Conservation (phyloP, 2,888 invertebrate species). For the Lacanobia oleracea region DNA sequence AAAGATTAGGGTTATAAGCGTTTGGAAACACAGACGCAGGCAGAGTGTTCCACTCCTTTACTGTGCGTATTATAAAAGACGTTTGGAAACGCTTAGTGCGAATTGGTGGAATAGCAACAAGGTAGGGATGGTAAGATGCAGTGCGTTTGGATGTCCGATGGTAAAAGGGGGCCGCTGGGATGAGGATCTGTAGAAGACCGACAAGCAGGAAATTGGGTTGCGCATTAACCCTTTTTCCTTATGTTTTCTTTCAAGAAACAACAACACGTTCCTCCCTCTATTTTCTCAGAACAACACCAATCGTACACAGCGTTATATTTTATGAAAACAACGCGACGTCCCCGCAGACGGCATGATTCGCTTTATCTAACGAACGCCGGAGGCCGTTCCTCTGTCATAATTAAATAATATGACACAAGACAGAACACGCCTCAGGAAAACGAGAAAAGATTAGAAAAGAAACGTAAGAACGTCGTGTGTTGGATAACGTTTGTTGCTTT, state of each 20-base stretch:
- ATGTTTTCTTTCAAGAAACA: background rate
- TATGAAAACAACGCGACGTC: slow-evolving; percentile 46
- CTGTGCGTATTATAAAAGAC: no score
- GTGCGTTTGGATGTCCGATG: no score
- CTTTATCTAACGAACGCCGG: slow-evolving; percentile 73
- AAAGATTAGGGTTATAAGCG: no score
- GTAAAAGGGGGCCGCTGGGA: no score
- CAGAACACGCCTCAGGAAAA: slow-evolving; percentile 57
- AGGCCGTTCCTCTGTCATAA: slow-evolving; percentile 67
- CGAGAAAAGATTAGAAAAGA: slow-evolving; percentile 50
- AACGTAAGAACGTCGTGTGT: slow-evolving; percentile 19
- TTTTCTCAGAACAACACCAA: slow-evolving; percentile 13
- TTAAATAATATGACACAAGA: slow-evolving; percentile 73
- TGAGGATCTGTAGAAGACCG: no score
- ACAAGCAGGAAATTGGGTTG: no score
- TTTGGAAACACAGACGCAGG: no score
- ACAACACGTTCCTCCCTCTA: background rate
- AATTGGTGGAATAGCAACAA: no score
- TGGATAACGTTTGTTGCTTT: background rate
- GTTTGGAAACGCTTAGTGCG: no score
- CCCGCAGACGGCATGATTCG: slow-evolving; percentile 67
- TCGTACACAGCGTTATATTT: slow-evolving; percentile 43
- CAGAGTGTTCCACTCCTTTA: no score
- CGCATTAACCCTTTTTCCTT: background rate
- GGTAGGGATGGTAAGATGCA: no score